Evolutionary conservation across 1,140 invertebrate species (phyloP).

Genomic region (Drosophila repletoides): DNA sequence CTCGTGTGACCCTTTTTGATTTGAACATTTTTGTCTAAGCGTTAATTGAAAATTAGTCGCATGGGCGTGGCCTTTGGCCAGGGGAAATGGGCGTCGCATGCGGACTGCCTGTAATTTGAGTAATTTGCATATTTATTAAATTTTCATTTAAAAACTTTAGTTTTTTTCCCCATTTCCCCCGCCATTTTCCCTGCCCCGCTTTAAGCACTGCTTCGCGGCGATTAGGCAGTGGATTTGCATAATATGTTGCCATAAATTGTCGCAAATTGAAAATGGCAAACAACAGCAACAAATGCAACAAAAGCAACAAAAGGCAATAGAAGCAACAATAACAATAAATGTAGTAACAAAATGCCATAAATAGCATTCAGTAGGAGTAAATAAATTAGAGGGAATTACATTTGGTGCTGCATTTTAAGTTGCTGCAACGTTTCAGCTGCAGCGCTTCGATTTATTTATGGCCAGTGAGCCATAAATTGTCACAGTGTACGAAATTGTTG

Average conservation of each 20-base stretch:
- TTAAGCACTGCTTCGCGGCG: constrained; percentile 20
- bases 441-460: constrained; percentile 65
- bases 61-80: constrained; percentile 26
- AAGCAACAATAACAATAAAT: not conserved
- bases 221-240: constrained; percentile 73
- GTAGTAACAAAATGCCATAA: constrained; percentile 57
- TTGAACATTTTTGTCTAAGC: constrained; percentile 28
- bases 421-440: constrained; percentile 34
- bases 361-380: constrained; percentile 65
- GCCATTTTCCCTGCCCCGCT: not conserved
- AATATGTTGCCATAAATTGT: constrained; percentile 71
- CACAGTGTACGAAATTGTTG: constrained; percentile 11
- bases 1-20: constrained; percentile 33
- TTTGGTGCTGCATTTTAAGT: constrained; percentile 58
- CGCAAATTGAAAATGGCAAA: constrained; percentile 61
- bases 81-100: constrained; percentile 59
- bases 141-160: constrained; percentile 64
- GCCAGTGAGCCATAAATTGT: constrained; percentile 60
- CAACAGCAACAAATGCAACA: constrained; percentile 1
- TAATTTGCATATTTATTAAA: constrained; percentile 79
- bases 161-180: not conserved
- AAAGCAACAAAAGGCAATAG: constrained; percentile 2
- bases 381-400: constrained; percentile 70
- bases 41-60: constrained; percentile 74
- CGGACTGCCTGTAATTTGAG: constrained; percentile 43